Conservation (phyloP, 2,113 vertebrate species). For the Perognathus longimembris region DNA sequence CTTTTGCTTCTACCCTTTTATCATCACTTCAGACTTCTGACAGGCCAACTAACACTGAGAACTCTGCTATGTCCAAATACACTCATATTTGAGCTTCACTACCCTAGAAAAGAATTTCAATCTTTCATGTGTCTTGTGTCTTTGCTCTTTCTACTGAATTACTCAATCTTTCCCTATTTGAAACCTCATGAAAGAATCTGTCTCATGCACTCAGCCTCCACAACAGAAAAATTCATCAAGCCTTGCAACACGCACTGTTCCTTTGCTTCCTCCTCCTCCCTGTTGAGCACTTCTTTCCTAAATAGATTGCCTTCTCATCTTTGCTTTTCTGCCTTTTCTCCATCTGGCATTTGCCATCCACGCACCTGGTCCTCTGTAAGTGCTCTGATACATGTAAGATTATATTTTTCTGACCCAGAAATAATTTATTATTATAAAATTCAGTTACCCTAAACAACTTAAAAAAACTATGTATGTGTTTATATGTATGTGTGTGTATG, state of each 20-base stretch:
- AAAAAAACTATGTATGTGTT: not conserved
- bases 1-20: not conserved
- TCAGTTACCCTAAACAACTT: not conserved
- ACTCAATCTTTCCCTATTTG: not conserved
- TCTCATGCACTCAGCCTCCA: not conserved
- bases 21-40: conserved; percentile 25
- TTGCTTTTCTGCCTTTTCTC: conserved; percentile 9
- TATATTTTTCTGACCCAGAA: conserved; percentile 24
- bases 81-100: not conserved
- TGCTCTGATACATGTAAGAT: conserved; percentile 4
- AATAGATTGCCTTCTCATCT: conserved; percentile 22
- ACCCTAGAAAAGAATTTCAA: not conserved
- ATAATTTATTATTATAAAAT: conserved; percentile 40
- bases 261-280: not conserved
- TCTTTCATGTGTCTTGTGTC: not conserved
- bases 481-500: no score
- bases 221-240: conserved; percentile 48
- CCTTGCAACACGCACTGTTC: not conserved
- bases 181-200: conserved; percentile 15
- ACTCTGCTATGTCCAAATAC: not conserved
- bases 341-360: conserved; percentile 1
- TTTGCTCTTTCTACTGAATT: not conserved
- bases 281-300: conserved; percentile 32
- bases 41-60: not conserved
- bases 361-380: not conserved